Percentiles rank a stretch among this genome's conserved stretches.
These are phyloP conservation scores for Carapus acus DNA, from an alignment of 2,797 vertebrate species.

Conservation along the genomic window DNA sequence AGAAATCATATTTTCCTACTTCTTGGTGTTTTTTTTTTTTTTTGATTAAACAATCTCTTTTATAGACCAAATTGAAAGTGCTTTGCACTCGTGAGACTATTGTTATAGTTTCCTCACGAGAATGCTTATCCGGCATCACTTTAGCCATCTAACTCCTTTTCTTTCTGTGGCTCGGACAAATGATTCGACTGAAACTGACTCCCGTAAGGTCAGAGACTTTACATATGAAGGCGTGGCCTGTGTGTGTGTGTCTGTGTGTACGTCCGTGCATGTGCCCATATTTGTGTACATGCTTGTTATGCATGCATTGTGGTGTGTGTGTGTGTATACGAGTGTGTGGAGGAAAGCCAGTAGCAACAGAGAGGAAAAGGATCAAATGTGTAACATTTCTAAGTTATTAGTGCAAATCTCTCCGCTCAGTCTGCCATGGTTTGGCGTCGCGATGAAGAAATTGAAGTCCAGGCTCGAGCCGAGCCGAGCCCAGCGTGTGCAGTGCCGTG, in stretches of 20 bases:
- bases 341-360: too few relatives aligned
- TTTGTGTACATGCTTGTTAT: too few relatives aligned
- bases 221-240: neutral
- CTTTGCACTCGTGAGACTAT: constrained; percentile 9
- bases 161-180: constrained; percentile 2
- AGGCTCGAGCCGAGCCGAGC: constrained; percentile 9
- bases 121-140: constrained; percentile 1
- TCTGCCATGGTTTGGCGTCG: constrained; percentile 18
- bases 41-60: neutral
- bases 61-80: constrained; percentile 7
- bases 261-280: too few relatives aligned
- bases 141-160: neutral
- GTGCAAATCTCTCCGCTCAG: constrained; percentile 17
- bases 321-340: too few relatives aligned
- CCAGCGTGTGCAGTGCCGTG: constrained; percentile 50
- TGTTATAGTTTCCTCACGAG: constrained; percentile 11
- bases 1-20: neutral
- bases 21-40: too few relatives aligned
- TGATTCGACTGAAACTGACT: neutral
- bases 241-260: too few relatives aligned
- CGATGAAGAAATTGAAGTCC: constrained; percentile 3
- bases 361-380: neutral
- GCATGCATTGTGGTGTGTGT: neutral
- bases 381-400: constrained; percentile 48
- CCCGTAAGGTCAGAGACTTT: constrained; percentile 6